Evolutionary conservation across 2,888 invertebrate genomes (phyloP).

Genomic region (Ceraclea dissimilis): DNA sequence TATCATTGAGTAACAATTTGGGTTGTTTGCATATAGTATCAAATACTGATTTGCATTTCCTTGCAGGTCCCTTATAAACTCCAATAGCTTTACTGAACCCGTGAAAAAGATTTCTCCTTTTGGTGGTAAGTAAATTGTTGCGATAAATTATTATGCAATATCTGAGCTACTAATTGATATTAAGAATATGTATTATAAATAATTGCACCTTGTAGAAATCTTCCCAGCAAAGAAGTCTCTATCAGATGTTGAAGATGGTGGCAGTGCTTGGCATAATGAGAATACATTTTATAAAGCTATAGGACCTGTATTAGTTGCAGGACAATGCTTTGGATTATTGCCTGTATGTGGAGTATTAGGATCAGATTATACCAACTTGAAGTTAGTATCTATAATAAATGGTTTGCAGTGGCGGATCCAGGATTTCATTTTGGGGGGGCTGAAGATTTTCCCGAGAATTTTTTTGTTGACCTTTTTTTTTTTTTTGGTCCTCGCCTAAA

Average conservation of each 20-base stretch:
- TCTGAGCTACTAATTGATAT: too few species aligned
- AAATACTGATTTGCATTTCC: too few species aligned
- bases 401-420: too few species aligned
- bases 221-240: conserved; percentile 18
- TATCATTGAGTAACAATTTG: too few species aligned
- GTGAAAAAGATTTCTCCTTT: conserved; percentile 12
- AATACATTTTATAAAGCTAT: conserved; percentile 45
- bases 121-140: conserved; percentile 10
- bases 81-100: background rate
- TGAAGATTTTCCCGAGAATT: too few species aligned
- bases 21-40: too few species aligned
- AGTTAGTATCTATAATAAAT: too few species aligned
- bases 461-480: too few species aligned
- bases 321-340: conserved; percentile 47
- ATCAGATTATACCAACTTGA: conserved; percentile 28
- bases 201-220: conserved; percentile 22
- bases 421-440: too few species aligned
- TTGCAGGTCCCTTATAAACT: conserved; percentile 4
- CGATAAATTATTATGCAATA: background rate
- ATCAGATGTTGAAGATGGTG: background rate
- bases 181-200: too few species aligned
- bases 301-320: conserved; percentile 43
- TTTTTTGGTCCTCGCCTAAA: too few species aligned
- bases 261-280: conserved; percentile 19
- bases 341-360: conserved; percentile 43